A percentile compares a stretch with the other conserved stretches of the same genome.
These are phyloP conservation scores for Lasioglossum oenotherae DNA, from an alignment of 2,888 invertebrate genomes.

Conservation along the genomic window DNA sequence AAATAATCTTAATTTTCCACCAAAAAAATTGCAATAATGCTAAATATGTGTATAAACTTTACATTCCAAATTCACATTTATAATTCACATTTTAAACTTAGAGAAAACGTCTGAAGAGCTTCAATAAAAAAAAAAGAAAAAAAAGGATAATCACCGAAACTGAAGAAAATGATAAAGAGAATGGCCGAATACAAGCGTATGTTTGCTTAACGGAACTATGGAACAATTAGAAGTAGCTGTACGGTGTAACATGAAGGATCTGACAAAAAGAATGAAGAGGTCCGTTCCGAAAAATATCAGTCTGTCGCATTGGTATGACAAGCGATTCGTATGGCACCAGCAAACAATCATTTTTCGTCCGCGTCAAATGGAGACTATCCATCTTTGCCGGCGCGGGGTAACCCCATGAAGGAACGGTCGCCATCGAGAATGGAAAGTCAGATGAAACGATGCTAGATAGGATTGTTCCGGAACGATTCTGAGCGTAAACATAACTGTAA, in stretches of 20 bases:
- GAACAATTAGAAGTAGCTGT: not conserved
- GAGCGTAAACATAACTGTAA: conserved; percentile 78
- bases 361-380: not conserved
- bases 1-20: too few species aligned
- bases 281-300: not conserved
- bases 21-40: too few species aligned
- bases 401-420: not conserved
- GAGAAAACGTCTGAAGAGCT: too few species aligned
- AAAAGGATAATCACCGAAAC: too few species aligned
- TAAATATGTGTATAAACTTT: too few species aligned
- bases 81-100: too few species aligned
- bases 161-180: too few species aligned
- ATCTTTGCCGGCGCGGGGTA: not conserved
- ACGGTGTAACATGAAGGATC: not conserved
- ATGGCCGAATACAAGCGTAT: too few species aligned
- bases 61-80: too few species aligned
- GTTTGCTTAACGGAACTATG: too few species aligned
- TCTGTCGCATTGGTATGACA: not conserved
- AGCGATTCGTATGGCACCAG: not conserved
- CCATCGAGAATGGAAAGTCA: not conserved
- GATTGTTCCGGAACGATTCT: conserved; percentile 63
- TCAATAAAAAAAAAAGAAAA: too few species aligned
- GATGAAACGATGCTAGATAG: conserved; percentile 25
- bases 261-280: not conserved
- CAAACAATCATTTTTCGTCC: conserved; percentile 20